Conservation (phyloP, 2,888 invertebrate species). For the Salpingus planirostris region DNA sequence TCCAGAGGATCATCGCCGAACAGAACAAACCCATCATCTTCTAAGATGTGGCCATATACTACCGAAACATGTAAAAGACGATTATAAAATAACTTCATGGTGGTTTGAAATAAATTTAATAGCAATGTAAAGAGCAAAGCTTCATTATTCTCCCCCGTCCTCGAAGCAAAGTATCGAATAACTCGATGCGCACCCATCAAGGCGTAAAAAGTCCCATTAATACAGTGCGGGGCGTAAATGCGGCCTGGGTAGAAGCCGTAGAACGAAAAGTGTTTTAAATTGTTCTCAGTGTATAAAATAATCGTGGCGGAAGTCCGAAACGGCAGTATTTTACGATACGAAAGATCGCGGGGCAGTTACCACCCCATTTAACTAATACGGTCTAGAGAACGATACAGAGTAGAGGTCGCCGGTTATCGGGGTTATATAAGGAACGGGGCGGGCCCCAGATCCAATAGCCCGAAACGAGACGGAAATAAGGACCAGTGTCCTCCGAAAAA, state of each 20-base stretch:
- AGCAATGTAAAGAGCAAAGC: too few relatives aligned
- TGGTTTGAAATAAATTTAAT: too few relatives aligned
- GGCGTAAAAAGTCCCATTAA: constrained; percentile 9
- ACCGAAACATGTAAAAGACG: too few relatives aligned
- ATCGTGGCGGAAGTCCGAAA: constrained; percentile 15
- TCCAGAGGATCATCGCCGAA: too few relatives aligned
- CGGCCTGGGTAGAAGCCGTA: constrained; percentile 6
- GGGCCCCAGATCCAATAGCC: not conserved
- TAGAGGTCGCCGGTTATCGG: constrained; percentile 10
- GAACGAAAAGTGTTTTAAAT: constrained; percentile 16
- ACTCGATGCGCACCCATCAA: not conserved
- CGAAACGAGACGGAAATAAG: constrained; percentile 3
- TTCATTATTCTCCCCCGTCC: too few relatives aligned
- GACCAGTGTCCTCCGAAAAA: constrained; percentile 11
- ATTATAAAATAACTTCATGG: too few relatives aligned
- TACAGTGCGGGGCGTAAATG: constrained; percentile 10
- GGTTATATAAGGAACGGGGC: constrained; percentile 1
- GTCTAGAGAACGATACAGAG: constrained; percentile 8
- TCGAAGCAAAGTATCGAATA: not conserved
- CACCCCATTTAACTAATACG: constrained; percentile 18
- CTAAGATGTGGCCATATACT: too few relatives aligned
- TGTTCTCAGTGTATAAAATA: constrained; percentile 18
- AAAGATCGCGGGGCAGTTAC: constrained; percentile 16
- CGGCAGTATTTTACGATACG: constrained; percentile 17
- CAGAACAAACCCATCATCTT: too few relatives aligned